Conservation (phyloP, 2,113 vertebrate genomes). For the Haemorhous mexicanus region DNA sequence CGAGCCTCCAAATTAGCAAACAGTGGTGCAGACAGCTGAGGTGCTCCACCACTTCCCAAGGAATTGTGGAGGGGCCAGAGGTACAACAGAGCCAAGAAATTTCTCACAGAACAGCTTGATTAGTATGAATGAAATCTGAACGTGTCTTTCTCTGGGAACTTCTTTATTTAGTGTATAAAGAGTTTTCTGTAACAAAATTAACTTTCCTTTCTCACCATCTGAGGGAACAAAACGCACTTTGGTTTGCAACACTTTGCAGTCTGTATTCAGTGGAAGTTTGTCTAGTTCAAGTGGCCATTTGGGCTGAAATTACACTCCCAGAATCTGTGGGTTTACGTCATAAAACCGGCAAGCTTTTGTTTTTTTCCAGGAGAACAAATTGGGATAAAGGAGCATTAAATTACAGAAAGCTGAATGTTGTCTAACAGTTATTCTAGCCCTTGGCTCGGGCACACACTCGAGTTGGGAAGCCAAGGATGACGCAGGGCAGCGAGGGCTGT, state of each 20-base stretch:
- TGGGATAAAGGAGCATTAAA: neutral
- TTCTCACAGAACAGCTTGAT: neutral
- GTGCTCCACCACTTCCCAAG: neutral
- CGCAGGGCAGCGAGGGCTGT: rapidly evolving
- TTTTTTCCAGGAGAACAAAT: neutral
- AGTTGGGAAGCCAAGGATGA: neutral
- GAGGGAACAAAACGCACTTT: neutral
- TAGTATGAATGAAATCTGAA: neutral
- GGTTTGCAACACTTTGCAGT: neutral
- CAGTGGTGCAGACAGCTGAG: neutral
- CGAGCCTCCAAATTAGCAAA: neutral
- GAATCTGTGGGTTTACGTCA: neutral
- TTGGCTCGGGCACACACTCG: neutral
- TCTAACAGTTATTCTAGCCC: neutral
- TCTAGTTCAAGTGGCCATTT: neutral
- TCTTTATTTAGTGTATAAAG: neutral
- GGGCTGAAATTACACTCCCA: neutral
- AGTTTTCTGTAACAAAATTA: neutral
- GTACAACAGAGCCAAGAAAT: neutral
- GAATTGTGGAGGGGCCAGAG: neutral
- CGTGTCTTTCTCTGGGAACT: neutral
- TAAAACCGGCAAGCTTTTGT: neutral
- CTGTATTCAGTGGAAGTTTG: constrained; percentile 43
- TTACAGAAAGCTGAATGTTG: neutral
- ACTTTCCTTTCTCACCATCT: neutral